A percentile compares a stretch with the other conserved stretches of the same genome.
These are phyloP conservation scores for Pedionomus torquatus DNA, from an alignment of 2,113 vertebrate genomes.

Conservation along the genomic window DNA sequence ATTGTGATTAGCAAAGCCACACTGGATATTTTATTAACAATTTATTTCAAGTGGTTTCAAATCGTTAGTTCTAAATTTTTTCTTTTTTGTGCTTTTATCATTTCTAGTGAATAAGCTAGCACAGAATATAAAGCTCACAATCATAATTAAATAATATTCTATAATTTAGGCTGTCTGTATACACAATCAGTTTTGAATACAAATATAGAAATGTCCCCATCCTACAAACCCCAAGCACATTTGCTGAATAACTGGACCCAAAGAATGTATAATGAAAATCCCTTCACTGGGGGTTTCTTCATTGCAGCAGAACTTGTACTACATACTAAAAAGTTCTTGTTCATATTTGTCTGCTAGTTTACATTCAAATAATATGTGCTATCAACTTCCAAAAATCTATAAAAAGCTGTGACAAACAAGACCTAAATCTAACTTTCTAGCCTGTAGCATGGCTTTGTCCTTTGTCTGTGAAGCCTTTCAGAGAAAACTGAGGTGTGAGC, in stretches of 20 bases:
- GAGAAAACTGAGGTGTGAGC: neutral
- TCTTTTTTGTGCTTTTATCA: neutral
- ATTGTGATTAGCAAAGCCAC: neutral
- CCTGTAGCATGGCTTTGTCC: neutral
- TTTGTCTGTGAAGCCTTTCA: fast-evolving
- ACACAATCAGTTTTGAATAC: neutral
- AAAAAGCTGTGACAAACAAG: neutral
- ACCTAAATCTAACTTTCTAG: too few species aligned
- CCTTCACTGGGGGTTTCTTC: neutral
- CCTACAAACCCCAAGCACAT: neutral
- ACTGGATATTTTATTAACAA: neutral
- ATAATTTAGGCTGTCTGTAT: neutral
- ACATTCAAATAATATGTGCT: fast-evolving
- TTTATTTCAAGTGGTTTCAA: neutral
- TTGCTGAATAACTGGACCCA: neutral
- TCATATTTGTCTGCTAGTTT: too few species aligned
- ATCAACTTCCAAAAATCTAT: neutral
- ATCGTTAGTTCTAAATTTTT: neutral
- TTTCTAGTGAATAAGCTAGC: neutral
- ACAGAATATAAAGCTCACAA: neutral
- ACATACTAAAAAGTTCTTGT: neutral
- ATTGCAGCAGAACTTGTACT: neutral
- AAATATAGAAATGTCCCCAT: neutral
- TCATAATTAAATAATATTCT: neutral
- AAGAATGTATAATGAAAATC: neutral